Conservation (phyloP, 2,113 vertebrate species). For the Notiomystis cincta region DNA sequence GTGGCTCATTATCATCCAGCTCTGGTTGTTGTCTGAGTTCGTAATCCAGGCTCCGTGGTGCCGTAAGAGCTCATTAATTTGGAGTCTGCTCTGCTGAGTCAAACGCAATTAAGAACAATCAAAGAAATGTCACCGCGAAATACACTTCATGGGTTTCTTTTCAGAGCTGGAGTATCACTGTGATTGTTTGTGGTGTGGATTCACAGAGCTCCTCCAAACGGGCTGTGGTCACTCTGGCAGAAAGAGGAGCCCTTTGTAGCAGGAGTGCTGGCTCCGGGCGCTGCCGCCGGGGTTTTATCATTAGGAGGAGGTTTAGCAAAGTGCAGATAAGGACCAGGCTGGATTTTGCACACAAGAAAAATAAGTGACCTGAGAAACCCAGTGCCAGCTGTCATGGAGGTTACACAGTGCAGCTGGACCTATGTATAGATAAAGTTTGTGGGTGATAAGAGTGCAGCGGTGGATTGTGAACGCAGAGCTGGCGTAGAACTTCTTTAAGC, state of each 20-base stretch:
- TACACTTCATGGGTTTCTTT: neutral
- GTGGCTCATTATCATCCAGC: conserved; percentile 22
- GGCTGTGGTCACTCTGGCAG: neutral
- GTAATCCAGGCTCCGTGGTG: neutral
- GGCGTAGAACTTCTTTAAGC: neutral
- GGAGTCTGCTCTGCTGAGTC: neutral
- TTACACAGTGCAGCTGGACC: neutral
- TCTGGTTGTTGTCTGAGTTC: neutral
- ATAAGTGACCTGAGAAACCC: neutral
- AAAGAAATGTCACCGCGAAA: neutral
- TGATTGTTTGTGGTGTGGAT: neutral
- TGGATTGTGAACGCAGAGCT: neutral
- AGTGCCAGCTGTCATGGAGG: neutral
- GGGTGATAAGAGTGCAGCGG: neutral
- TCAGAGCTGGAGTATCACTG: neutral
- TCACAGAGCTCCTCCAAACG: neutral
- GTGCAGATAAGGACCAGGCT: neutral
- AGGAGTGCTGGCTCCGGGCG: neutral
- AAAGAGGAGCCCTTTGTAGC: neutral
- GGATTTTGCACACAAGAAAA: neutral
- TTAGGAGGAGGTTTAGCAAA: neutral
- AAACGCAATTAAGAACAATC: conserved; percentile 41
- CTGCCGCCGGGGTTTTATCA: neutral
- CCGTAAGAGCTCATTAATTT: conserved; percentile 34
- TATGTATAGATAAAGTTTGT: neutral